phyloP scores from a whole-genome alignment of 2,113 vertebrate genomes.

The Nerophis ophidion region DNA sequence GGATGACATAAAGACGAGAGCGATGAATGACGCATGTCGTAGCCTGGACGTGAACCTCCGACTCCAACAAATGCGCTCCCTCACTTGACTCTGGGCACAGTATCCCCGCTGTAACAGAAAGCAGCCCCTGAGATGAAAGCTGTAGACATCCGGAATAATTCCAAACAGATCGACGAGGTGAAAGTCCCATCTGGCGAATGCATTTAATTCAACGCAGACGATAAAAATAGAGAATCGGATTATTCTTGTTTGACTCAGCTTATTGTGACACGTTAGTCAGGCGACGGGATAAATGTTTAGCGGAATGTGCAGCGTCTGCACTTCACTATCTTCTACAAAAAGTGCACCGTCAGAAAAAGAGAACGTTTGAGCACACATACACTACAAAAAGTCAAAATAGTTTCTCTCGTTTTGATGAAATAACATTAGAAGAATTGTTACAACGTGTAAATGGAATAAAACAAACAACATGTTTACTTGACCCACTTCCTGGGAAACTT shows the following conservation, averaged over 20 bases:
- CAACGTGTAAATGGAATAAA: too few relatives aligned
- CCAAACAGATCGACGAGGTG: constrained; percentile 63
- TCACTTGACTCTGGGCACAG: constrained; percentile 43
- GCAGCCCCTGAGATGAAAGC: constrained; percentile 65
- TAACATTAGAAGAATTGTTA: too few relatives aligned
- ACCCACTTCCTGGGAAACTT: too few relatives aligned
- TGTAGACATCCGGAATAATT: constrained; percentile 68
- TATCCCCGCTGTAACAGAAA: constrained; percentile 53
- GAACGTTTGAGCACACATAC: too few relatives aligned
- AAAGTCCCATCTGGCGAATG: constrained; percentile 68
- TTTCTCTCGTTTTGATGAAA: too few relatives aligned
- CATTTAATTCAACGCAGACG: constrained; percentile 64
- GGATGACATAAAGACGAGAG: constrained; percentile 12
- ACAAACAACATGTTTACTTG: too few relatives aligned
- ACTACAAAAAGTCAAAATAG: too few relatives aligned
- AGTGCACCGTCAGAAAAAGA: neutral
- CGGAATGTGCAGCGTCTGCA: constrained; percentile 2
- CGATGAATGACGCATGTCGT: constrained; percentile 9
- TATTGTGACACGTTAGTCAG: constrained; percentile 19
- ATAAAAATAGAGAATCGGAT: constrained; percentile 37
- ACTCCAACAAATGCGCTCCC: constrained; percentile 49
- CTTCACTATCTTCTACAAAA: neutral
- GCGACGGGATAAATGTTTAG: constrained; percentile 16
- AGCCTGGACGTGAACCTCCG: constrained; percentile 57
- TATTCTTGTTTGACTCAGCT: constrained; percentile 4